Base-by-base conservation (phyloP, 1,140 invertebrate genomes). In the Tetragnatha versicolor region DNA sequence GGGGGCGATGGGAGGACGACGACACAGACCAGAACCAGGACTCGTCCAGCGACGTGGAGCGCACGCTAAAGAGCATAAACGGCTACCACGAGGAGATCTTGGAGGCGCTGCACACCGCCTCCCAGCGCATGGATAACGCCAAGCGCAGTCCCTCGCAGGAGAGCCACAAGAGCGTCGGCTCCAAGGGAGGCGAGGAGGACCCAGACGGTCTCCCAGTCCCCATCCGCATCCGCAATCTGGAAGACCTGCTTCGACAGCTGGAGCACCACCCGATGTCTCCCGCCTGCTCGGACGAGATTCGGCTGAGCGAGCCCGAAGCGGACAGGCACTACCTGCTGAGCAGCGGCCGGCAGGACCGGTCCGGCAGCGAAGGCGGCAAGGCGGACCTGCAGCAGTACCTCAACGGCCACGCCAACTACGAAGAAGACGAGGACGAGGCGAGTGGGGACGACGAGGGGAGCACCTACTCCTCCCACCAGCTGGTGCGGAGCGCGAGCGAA, bases 61-160 rank as follows among this genome's bases (percentile, higher is more conserved):
- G 92, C 33, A 94, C 91, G 1, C 86, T 96, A 6, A 94, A 94
- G 86, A 94, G 90, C 58, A 87, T 96, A 6, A 95, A 96, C 86
- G 94, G 94, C n/a, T 97, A 97, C 85, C 94, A 96, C 83, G 94
- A 96, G 82, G 93, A 95, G 82, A 93, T 97, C 81, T 88, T 97
- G 51, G 93, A 95, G 84, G 94, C 94, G 4, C 84, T 97, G 82
- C 90, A 83, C 14, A 63, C 81, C 1, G 81, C 79, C 2, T 79
- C 76, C 3, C 76, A 79, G 51, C 58, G 63, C 17, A 35, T 79
- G 27, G 65, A 53, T 12, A 53, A 69, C 20, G 60, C 35, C 49
- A 79, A 79, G n/a, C 25, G 76, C 0, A 79, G 76, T 31, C 76
- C 76, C 1, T 79, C 76, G 3, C 65, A 68, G 10, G 76, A 79